Evolutionary conservation across 2,888 invertebrate genomes (phyloP).

Genomic region (Frankliniella intonsa): DNA sequence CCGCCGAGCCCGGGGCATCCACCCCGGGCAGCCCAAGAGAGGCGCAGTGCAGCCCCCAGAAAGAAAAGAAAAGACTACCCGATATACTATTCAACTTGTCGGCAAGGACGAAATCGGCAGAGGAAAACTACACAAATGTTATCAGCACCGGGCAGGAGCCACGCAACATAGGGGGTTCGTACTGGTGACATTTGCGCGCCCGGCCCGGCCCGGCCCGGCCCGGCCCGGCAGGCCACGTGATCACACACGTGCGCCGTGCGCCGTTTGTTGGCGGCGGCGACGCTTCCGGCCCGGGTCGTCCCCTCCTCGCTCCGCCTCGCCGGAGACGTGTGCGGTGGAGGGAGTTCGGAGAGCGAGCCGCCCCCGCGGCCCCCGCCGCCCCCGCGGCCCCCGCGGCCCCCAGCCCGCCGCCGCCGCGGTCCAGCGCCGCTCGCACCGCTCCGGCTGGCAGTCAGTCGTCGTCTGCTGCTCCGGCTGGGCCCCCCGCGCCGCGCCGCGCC

Average conservation of each 20-base stretch:
- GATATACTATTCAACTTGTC: too few relatives aligned
- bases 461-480: not conserved
- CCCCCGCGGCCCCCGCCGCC: not conserved
- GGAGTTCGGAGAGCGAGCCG: not conserved
- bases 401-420: not conserved
- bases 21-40: too few relatives aligned
- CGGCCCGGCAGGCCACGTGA: not conserved
- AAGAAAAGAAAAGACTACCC: too few relatives aligned
- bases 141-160: too few relatives aligned
- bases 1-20: too few relatives aligned
- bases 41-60: too few relatives aligned
- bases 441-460: not conserved
- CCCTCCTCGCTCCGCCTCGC: not conserved
- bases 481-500: not conserved
- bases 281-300: not conserved
- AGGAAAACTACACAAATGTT: too few relatives aligned
- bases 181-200: not conserved
- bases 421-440: not conserved
- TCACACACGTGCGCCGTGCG: not conserved
- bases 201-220: not conserved
- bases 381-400: not conserved
- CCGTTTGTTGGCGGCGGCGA: not conserved
- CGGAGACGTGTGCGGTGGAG: slow-evolving; percentile 21
- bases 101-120: too few relatives aligned
- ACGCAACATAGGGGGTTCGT: too few relatives aligned